Evolutionary conservation across 2,113 vertebrate genomes (phyloP), one percentile per base, ranked within the genome.

Genomic region (Lepisosteus oculatus): DNA sequence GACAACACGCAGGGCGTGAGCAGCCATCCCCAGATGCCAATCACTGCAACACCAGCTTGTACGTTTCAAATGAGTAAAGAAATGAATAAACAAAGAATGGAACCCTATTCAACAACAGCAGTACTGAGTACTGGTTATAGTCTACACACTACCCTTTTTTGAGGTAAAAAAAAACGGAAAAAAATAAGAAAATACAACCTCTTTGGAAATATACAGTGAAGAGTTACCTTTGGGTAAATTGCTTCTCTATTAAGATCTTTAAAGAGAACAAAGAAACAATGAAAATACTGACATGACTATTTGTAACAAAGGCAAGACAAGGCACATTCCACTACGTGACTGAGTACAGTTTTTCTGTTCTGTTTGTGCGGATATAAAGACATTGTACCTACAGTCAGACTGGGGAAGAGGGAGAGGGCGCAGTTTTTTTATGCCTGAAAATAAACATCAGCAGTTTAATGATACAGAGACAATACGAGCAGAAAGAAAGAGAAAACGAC

Each of bases 361-460:
- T 72, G 78, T 87, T 86, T 90, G 89, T 91, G 90, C 89, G 90
- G 91, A 94, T 92, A 93, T 90, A 93, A 94, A 94, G 89, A 93
- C 93, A 94, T 80, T 92, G 91, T 95, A 95, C 94, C 94, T 96
- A 95, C 93, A 96, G 93, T 95, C 93, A 93, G 90, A 94, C 89
- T 91, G 92, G 90, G 92, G 93, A 71, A 77, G 77, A 93, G 91
- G 90, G 92, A 87, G 94, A 92, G 92, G 91, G 92, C 61, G 89
- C 85, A 88, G 92, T 92, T 85, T 94, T 94, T 92, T 91, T 93
- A 94, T 89, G 91, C 93, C 94, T 95, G 93, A 89, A 96, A 95
- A 93, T 93, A 93, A 94, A 95, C 91, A 94, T 90, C 90, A 84
- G 90, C 86, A 93, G 86, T 92, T 95, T 93, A 92, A 94, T 94